phyloP scores from a whole-genome alignment of 2,113 vertebrate genomes.

The Solea senegalensis region DNA sequence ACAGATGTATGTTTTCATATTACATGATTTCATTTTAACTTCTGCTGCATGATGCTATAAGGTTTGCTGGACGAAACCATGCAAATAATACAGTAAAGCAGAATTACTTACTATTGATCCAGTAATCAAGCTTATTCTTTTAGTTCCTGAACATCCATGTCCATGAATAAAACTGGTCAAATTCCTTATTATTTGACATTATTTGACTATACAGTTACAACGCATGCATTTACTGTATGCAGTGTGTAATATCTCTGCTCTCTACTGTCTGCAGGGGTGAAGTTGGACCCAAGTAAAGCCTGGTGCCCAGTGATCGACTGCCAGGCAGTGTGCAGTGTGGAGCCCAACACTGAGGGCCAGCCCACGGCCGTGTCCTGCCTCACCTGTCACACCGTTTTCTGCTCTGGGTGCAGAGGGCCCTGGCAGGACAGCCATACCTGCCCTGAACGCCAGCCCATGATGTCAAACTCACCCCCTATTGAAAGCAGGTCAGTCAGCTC shows the following conservation, averaged over 20 bases:
- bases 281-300: conserved; percentile 89
- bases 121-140: not conserved
- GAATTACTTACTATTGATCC: not conserved
- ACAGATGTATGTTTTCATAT: too few relatives aligned
- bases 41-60: too few relatives aligned
- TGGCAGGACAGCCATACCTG: conserved; percentile 86
- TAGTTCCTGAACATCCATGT: not conserved
- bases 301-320: conserved; percentile 93
- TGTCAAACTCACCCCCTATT: conserved; percentile 42
- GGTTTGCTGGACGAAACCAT: too few relatives aligned
- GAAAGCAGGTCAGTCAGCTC: conserved; percentile 85
- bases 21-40: too few relatives aligned
- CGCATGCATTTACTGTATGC: not conserved
- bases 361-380: conserved; percentile 84
- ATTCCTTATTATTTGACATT: not conserved
- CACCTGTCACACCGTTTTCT: conserved; percentile 85
- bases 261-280: conserved; percentile 83
- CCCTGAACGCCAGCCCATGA: conserved; percentile 77
- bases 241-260: not conserved
- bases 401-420: conserved; percentile 86
- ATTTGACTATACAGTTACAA: not conserved
- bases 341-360: conserved; percentile 68
- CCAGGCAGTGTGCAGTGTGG: conserved; percentile 87
- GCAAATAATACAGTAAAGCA: too few relatives aligned
- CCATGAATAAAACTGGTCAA: not conserved